Base-by-base conservation (phyloP, 1,140 invertebrate genomes). In the Callitettix versicolor region DNA sequence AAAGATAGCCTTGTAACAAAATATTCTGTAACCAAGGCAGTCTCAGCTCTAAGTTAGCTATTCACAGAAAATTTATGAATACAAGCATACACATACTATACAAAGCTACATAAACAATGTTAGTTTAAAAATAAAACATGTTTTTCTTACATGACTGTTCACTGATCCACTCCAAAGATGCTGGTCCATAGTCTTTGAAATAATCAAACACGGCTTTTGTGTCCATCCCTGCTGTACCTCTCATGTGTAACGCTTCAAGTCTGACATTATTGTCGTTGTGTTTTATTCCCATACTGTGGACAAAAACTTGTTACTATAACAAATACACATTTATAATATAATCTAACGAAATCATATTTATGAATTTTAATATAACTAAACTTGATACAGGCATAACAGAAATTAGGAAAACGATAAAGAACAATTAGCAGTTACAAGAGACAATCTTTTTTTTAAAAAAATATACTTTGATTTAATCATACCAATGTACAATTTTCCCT, bases 81-180 rank as follows among this genome's bases (percentile, higher is more conserved):
- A 30, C 3, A 30, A 30, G 9, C 9, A 30, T 30, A 4, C 26
- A 4, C 3, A 30, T 9, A 30, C 26, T 30, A 9, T 30, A 30
- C 9, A 30, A 9, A 30, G 26, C 9, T 30, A 4, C 3, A 30
- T 4, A 30, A 4, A 4, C 26, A 4, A 30, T 4, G 26, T 9
- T 30, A n/a, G n/a, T n/a, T n/a, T n/a, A n/a, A n/a, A n/a, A n/a
- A n/a, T n/a, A 30, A 30, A 4, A 30, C 44, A 68, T n/a, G n/a
- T n/a, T n/a, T n/a, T n/a, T n/a, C 73, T 69, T 73, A 84, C 86
- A 90, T 57, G 84, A 85, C 51, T 74, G 67, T 88, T 47, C 79
- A 75, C 86, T 84, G 53, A 90, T 80, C 85, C 85, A 88, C 69
- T 91, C 87, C 36, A 91, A 74, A 2, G 77, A 76, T 6, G 78